These are phyloP conservation scores for Malacosoma neustria DNA, from an alignment of 2,888 invertebrate genomes.

Conservation along the genomic window DNA sequence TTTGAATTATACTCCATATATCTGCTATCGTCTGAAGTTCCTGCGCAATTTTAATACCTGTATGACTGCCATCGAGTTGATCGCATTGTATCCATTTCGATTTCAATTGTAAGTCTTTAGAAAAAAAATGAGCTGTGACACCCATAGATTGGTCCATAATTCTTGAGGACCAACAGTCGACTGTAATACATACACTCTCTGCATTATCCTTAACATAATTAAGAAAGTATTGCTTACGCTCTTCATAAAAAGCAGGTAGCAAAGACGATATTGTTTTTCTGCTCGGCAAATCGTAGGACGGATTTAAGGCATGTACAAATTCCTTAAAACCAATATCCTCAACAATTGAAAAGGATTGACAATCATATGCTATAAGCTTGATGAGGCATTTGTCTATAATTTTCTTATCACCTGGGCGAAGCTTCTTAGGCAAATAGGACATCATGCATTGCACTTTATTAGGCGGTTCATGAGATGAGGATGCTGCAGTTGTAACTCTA, in stretches of 20 bases:
- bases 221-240: constrained; percentile 3
- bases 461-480: not conserved
- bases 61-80: constrained; percentile 7
- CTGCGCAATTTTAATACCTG: constrained; percentile 2
- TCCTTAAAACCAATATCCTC: constrained; percentile 8
- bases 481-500: too few relatives aligned
- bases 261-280: constrained; percentile 7
- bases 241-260: constrained; percentile 3
- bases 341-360: constrained; percentile 5
- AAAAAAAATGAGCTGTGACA: constrained; percentile 3
- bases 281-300: constrained; percentile 7
- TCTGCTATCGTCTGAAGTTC: constrained; percentile 4
- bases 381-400: constrained; percentile 5
- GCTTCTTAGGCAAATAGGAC: constrained; percentile 3
- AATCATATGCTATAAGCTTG: constrained; percentile 6
- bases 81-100: constrained; percentile 5
- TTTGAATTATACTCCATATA: not conserved
- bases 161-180: constrained; percentile 5
- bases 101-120: constrained; percentile 1
- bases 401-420: constrained; percentile 7
- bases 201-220: constrained; percentile 3
- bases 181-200: constrained; percentile 4
- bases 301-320: constrained; percentile 8
- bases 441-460: constrained; percentile 4
- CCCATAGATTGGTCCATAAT: constrained; percentile 4